A percentile compares a stretch with the other conserved stretches of the same genome.
phyloP scores from a whole-genome alignment of 2,113 vertebrate species.

The Entelurus aequoreus region DNA sequence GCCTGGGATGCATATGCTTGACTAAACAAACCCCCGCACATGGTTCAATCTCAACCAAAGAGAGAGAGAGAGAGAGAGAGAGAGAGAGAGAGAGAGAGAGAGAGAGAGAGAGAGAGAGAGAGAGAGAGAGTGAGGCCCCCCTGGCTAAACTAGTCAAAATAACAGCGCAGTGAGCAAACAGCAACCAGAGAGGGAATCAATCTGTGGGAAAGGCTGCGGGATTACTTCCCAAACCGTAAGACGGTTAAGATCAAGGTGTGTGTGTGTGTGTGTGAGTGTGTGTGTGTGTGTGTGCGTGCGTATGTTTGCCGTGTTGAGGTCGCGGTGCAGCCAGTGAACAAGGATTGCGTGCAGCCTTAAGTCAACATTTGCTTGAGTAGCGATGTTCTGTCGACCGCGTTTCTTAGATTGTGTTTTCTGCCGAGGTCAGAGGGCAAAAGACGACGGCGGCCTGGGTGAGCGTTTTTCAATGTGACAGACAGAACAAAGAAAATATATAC shows the following conservation, averaged over 20 bases:
- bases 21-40: constrained; percentile 18
- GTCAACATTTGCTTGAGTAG: constrained; percentile 43
- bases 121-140: constrained; percentile 5
- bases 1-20: constrained; percentile 10
- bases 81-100: not conserved
- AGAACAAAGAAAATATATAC: too few species aligned
- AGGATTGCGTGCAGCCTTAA: constrained; percentile 13
- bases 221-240: constrained; percentile 52
- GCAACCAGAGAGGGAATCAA: constrained; percentile 47
- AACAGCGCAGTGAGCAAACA: constrained; percentile 36
- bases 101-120: not conserved
- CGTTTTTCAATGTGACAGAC: too few species aligned
- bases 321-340: constrained; percentile 24
- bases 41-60: not conserved
- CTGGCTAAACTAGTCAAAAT: constrained; percentile 50
- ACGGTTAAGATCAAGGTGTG: constrained; percentile 50
- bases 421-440: constrained; percentile 22
- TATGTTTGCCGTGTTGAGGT: constrained; percentile 46
- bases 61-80: not conserved
- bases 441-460: not conserved
- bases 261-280: constrained; percentile 9
- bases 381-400: constrained; percentile 17
- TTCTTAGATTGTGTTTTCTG: constrained; percentile 26
- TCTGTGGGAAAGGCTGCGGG: constrained; percentile 41
- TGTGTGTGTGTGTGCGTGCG: constrained; percentile 10